Base-by-base conservation (phyloP, 2,888 invertebrate species). In the Chalcis sispes region DNA sequence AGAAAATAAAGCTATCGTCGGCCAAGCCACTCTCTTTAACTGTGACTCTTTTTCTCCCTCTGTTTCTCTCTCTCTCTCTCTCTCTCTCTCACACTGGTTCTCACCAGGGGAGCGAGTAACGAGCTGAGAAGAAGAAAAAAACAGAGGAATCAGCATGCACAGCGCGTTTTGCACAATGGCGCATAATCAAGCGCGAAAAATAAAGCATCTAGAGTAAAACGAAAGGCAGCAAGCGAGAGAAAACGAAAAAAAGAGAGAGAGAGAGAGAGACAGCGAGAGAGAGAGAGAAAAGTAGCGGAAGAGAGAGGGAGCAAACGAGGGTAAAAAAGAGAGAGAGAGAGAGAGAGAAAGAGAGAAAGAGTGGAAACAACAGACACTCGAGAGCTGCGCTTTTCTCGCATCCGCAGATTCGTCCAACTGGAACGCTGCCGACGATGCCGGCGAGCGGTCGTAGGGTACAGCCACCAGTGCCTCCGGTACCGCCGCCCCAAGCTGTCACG, bases 401-500 rank as follows among this genome's bases (percentile, higher is more conserved):
- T 64, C 40, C 46, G 77, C 75, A 89, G 89, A 85, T 87, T 82
- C 87, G 89, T 83, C 87, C 89, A 80, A 88, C 89, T 81, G 88
- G 88, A 80, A 89, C 89, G 59, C 81, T 88, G 79, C 88, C 88
- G 79, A 85, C 88, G 40, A 82, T 87, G 75, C 80, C 88, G 79
- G 86, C 87, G 77, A 87, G 87, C 77, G 87, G 87, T 77, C 85
- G 65, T 89, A 85, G 88, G 77, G 91, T 82, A 89, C 92, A 77
- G 79, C 92, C 87, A 85, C 89, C 89, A 67, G 86, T 88, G 52
- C 87, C 89, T 15, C 87, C 88, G 15, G 85, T 88, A 8, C 87
- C 87, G 66, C 88, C 89, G 54, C 88, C 87, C 73, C 89, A 86
- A 81, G 89, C 89, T 0, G 88, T 89, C 72, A 90, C 90, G 72